Conservation (phyloP, 2,113 vertebrate species). For the Barnardius zonarius region DNA sequence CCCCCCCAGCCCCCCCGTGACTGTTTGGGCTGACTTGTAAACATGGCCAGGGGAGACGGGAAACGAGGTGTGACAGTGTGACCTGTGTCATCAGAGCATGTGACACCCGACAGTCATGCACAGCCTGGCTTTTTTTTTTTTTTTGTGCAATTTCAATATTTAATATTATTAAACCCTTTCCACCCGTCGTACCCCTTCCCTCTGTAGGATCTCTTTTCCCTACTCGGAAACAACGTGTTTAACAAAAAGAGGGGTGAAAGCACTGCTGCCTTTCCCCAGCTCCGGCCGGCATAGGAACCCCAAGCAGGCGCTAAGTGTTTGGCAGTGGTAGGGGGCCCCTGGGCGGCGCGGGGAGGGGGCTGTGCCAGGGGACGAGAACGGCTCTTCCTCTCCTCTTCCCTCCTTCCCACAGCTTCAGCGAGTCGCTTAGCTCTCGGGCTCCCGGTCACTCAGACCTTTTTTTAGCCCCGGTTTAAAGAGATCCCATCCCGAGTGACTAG, state of each 20-base stretch:
- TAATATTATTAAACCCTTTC: neutral
- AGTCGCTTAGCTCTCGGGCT: neutral
- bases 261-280: neutral
- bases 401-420: neutral
- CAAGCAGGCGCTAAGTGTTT: conserved; percentile 1
- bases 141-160: neutral
- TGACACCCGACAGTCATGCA: neutral
- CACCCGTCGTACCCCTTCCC: neutral
- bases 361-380: neutral
- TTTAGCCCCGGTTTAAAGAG: neutral
- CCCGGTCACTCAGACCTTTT: neutral
- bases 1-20: neutral
- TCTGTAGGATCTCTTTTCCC: neutral
- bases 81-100: conserved; percentile 33
- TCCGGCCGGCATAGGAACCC: neutral
- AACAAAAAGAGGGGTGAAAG: neutral
- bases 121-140: neutral
- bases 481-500: conserved; percentile 7
- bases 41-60: neutral
- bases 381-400: neutral
- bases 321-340: conserved; percentile 29
- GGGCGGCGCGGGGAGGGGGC: conserved; percentile 14
- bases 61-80: neutral
- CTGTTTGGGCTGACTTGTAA: neutral
- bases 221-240: neutral